Evolutionary conservation across 37 sponge, comb jelly and placozoan genomes (phyloP).

Genomic region (Beroe forskalii): DNA sequence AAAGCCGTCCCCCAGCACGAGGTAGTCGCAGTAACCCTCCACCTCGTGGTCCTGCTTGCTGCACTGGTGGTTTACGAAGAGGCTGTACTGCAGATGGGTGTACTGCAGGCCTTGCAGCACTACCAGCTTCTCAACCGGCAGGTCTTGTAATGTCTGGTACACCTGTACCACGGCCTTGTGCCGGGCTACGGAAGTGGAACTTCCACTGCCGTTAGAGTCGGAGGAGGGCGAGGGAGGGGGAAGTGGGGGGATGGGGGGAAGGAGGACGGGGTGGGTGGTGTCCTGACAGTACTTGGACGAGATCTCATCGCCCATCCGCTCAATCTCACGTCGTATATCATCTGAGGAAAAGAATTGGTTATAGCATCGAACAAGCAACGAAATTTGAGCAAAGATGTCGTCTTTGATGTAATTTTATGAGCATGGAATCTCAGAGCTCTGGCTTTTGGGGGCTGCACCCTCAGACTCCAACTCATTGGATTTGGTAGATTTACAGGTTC

Average conservation of each 20-base stretch:
- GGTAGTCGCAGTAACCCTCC: constrained; percentile 4
- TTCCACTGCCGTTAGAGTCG: neutral
- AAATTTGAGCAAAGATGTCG: too few relatives aligned
- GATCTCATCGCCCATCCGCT: constrained; percentile 32
- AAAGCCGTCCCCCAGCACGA: neutral
- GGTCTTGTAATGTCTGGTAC: neutral
- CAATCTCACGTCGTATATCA: constrained; percentile 15
- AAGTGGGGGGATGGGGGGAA: neutral
- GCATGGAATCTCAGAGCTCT: too few relatives aligned
- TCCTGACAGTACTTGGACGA: neutral
- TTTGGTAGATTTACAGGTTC: too few relatives aligned
- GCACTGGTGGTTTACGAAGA: neutral
- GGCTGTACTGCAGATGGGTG: neutral
- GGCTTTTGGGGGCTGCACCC: too few relatives aligned
- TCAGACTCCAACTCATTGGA: neutral
- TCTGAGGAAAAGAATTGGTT: neutral
- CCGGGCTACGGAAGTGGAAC: neutral
- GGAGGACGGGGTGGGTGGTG: neutral
- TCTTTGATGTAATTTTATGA: too few relatives aligned
- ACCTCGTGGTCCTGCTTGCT: neutral
- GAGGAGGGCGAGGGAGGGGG: neutral
- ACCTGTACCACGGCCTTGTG: neutral
- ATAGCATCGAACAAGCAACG: too few relatives aligned
- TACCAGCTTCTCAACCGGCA: neutral
- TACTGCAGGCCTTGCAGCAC: constrained; percentile 17